Evolutionary conservation across 2,797 vertebrate species (phyloP).

Genomic region (Notoglanidium macrostoma): DNA sequence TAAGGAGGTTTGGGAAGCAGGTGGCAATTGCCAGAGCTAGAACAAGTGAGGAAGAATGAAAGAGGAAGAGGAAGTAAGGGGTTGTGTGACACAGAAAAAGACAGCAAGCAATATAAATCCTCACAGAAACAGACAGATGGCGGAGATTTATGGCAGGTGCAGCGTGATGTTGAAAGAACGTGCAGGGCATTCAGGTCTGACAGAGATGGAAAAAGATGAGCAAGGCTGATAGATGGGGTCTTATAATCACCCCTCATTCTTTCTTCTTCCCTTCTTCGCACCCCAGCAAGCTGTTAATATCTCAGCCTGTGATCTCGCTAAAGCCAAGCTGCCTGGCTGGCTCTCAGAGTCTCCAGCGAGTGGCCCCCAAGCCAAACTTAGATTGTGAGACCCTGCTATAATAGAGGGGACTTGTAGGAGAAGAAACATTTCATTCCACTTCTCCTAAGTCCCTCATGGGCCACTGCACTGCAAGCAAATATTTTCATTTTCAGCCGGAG

Average conservation of each 20-base stretch:
- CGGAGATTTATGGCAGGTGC: constrained; percentile 41
- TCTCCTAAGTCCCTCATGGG: constrained; percentile 53
- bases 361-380: constrained; percentile 6
- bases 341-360: constrained; percentile 28
- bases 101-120: neutral
- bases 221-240: constrained; percentile 33
- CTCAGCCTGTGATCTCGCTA: constrained; percentile 22
- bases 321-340: constrained; percentile 32
- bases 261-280: constrained; percentile 2
- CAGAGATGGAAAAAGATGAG: constrained; percentile 46
- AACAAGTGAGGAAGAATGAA: neutral
- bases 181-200: constrained; percentile 34
- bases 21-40: neutral
- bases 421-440: constrained; percentile 45
- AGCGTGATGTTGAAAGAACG: constrained; percentile 15
- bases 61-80: neutral
- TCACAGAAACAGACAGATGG: constrained; percentile 10
- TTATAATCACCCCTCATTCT: constrained; percentile 31
- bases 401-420: constrained; percentile 17
- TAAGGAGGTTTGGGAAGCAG: neutral
- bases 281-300: constrained; percentile 24
- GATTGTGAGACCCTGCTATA: constrained; percentile 29
- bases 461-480: constrained; percentile 64
- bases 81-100: constrained; percentile 12
- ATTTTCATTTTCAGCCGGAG: constrained; percentile 60